Evolutionary conservation across 2,113 vertebrate genomes (phyloP), one percentile per base, ranked within the genome.

Genomic region (Colossoma macropomum): DNA sequence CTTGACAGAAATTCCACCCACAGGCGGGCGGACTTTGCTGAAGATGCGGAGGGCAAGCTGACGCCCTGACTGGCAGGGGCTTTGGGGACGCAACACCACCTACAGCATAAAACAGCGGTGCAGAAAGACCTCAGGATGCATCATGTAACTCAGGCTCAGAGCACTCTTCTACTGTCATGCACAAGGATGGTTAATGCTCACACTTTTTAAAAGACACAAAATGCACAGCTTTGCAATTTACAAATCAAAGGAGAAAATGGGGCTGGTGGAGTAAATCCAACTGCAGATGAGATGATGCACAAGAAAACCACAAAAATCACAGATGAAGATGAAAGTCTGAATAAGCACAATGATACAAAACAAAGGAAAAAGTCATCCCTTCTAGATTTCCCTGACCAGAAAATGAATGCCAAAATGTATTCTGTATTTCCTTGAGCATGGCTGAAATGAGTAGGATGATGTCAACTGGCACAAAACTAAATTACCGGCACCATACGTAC

Each of bases 31-130:
- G 89, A 99, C 98, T 92, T 99, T 99, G 94, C 98, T 99, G 92
- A 99, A 99, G 87, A 99, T 96, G 25, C 98, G 95, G 59, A 99
- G 86, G 7, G 97, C 98, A 78, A 99, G 95, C 91, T 99, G 98
- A 19, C 97, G 95, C 2, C 96, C 96, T 0, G 96, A 97, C 86
- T 98, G 97, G 81, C 97, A 97, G 84, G 93, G 92, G 62, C 95
- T 99, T 94, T 99, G 98, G 69, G 98, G 98, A n/a, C 97, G 95
- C 48, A 99, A 92, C 54, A 99, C 98, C 77, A 99, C 98, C 98
- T 99, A 85, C 28, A 88, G 83, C 79, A 89, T 56, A 79, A 56
- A 27, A 50, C n/a, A 11, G 1, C 30, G 63, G n/a, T 4, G 28
- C 7, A 63, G 27, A 74, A 82, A 59, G 30, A 38, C 16, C 28